Base-by-base conservation (phyloP, 2,888 invertebrate species). In the Rhamphomyia laevipes region DNA sequence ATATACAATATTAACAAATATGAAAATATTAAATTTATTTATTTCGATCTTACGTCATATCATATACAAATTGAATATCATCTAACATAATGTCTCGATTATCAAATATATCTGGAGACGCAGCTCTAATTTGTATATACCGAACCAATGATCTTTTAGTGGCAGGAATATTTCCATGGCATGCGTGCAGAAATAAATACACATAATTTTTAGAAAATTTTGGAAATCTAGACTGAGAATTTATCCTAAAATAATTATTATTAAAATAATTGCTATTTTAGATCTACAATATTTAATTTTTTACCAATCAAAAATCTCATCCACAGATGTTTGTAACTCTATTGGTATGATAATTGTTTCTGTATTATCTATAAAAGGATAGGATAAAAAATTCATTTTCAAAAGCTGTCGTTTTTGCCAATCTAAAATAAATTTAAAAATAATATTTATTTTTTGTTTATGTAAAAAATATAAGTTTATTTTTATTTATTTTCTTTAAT, bases 21-120 rank as follows among this genome's bases (percentile, higher is more conserved):
- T 35, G n/a, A n/a, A n/a, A n/a, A n/a, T n/a, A n/a, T n/a, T n/a
- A n/a, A n/a, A n/a, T n/a, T n/a, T n/a, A n/a, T n/a, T n/a, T n/a
- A n/a, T n/a, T n/a, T n/a, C n/a, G n/a, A n/a, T 73, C 78, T 77
- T 64, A 82, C 81, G 77, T 76, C 42, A 80, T 73, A 57, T 77
- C 75, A 60, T 77, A 65, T 44, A 77, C 67, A 15, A 70, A 63
- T 59, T 77, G 75, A 52, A 80, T 74, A 61, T 72, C 75, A 2
- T 72, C 61, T 3, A 61, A 59, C 46, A 73, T 59, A 0, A 76
- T 74, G 58, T 81, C 78, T 37, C 81, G 71, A 53, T 77, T 74
- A 43, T 66, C 68, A 63, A 82, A 82, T 41, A 82, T 61, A 35
- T 77, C 76, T 0, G 80, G 77, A 1, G 76, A 72, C 56, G 73